Evolutionary conservation across 2,797 vertebrate genomes (phyloP), one percentile per base, ranked within the genome.

Genomic region (Coilia nasus): DNA sequence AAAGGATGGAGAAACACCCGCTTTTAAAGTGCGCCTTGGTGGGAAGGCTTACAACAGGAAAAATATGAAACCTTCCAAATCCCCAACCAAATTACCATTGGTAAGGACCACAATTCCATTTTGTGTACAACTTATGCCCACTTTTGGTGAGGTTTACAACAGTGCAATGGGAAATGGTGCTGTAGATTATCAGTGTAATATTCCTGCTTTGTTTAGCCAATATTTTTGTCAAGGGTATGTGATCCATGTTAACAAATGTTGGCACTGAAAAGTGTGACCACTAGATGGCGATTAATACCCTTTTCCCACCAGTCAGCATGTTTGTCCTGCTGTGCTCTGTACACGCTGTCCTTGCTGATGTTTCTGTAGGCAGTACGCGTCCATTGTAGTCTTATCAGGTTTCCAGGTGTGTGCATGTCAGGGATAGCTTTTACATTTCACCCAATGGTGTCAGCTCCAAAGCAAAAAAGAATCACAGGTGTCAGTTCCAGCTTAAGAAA

Each of bases 41-140:
- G 98, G 98, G 64, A 98, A 96, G 94, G 92, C 96, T 88, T 99
- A 99, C 93, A 99, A 98, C 94, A 98, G 96, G 93, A 99, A 98
- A 93, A 99, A 97, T 50, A 95, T 99, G 95, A 97, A 97, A 92
- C 96, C 97, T 89, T 95, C 96, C 67, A 99, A 98, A 94, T 94
- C 96, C 88, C 93, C 95, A 28, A 93, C 93, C 94, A 98, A 97
- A 93, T 94, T 96, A 93, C 94, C 96, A 90, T 96, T 97, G 96
- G 98, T 99, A 90, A 92, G 95, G 92, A 47, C 35, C 15, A 31
- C 71, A n/a, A 11, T 35, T 14, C 15, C 50, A 14, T 25, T 64
- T 10, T 12, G 4, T 62, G 31, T 78, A 67, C 59, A 84, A 41
- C 35, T 7, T 31, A 21, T 46, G 50, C 46, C 17, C 23, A 15